Base-by-base conservation (phyloP, 1,140 invertebrate species). In the Cotesia typhae region DNA sequence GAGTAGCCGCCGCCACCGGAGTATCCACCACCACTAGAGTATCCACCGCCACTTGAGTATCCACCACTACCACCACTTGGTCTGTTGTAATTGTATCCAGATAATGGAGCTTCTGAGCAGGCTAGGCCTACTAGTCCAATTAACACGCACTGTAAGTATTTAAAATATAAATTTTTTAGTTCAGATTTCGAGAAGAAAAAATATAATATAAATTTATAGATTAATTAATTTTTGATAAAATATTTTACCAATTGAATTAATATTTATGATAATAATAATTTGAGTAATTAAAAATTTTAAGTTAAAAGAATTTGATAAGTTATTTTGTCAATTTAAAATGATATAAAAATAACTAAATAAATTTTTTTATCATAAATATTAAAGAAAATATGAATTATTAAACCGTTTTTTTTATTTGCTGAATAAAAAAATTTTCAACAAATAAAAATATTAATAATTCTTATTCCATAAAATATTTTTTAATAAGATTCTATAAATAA, bases 31-130 rank as follows among this genome's bases (percentile, higher is more conserved):
- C 87, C 85, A 20, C 79, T 41, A 28, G 76, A 68, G 79, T 4
- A 74, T 52, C 60, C 59, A 37, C 70, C 79, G 5, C 76, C 71
- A 12, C 82, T 76, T 73, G 87, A 87, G 83, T 92, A 92, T 68
- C 80, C 80, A 36, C 89, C 70, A n/a, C 89, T 89, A 28, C 88
- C 89, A 28, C 88, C 88, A 74, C 84, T 82, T 73, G 89, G 90
- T 70, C 90, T 88, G 74, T 84, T 89, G 86, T 92, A 92, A 75
- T 87, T 90, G 82, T 92, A 92, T 69, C 91, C 90, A 7, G 88
- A 86, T 71, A 89, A 83, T 57, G 91, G 91, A 12, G 87, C 83
- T 78, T 92, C 91, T 74, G 91, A 90, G 60, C 88, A 87, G 80
- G 87, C 87, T 75, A 90, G 78, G 80, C 87, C 88, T 78, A 89